phyloP scores from a whole-genome alignment of 2,113 vertebrate species.

The Canis aureus region DNA sequence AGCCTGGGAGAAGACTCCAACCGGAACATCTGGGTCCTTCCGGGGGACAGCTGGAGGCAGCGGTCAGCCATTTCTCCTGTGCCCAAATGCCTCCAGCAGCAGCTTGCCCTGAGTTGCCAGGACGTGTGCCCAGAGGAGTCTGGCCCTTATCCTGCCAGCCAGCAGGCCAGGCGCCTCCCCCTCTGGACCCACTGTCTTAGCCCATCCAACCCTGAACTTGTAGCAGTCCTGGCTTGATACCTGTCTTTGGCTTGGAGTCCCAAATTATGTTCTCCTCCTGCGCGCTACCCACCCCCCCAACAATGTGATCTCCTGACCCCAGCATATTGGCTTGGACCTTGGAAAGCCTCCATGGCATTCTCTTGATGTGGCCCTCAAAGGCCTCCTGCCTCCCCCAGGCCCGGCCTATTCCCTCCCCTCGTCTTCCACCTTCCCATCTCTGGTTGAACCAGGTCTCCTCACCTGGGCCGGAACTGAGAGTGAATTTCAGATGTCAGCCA shows the following conservation, averaged over 20 bases:
- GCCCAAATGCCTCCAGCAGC: too few relatives aligned
- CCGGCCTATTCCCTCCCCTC: too few relatives aligned
- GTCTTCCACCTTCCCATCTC: background rate
- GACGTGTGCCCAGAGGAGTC: background rate
- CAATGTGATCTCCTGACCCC: background rate
- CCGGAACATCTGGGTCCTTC: background rate
- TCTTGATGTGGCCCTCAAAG: background rate
- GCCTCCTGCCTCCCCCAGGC: background rate
- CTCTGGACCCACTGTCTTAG: background rate
- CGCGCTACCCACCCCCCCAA: too few relatives aligned
- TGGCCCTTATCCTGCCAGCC: background rate
- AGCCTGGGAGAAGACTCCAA: background rate
- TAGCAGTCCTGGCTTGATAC: too few relatives aligned
- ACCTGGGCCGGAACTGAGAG: background rate
- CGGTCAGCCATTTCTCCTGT: fast-evolving
- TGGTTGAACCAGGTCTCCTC: background rate
- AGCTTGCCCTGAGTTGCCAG: background rate
- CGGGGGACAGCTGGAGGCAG: background rate
- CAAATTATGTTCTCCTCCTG: background rate
- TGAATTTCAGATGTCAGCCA: background rate
- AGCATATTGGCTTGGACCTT: background rate
- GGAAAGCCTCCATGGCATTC: background rate
- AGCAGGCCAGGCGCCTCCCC: background rate
- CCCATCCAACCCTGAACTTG: background rate
- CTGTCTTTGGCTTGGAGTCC: background rate